phyloP scores from a whole-genome alignment of 2,113 vertebrate species.

The Hylia prasina region DNA sequence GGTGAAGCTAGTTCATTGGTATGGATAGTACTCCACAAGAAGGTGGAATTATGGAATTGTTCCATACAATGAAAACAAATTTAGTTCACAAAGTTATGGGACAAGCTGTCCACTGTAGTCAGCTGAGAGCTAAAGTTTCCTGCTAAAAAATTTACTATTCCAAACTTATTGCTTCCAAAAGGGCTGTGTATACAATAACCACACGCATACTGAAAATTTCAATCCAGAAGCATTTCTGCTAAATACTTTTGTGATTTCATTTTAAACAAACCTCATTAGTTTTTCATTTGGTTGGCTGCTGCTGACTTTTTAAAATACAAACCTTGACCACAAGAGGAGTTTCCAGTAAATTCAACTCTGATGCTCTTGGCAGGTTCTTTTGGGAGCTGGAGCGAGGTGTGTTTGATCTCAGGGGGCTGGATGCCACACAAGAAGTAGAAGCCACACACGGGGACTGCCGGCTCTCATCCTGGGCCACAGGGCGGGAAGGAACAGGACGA shows the following conservation, averaged over 20 bases:
- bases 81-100: background rate
- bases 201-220: background rate
- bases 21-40: background rate
- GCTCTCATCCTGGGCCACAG: constrained; percentile 25
- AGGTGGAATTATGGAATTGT: background rate
- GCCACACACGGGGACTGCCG: constrained; percentile 62
- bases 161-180: background rate
- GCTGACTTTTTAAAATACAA: background rate
- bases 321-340: constrained; percentile 93
- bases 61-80: background rate
- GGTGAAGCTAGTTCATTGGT: background rate
- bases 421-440: constrained; percentile 51
- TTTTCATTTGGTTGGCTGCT: background rate
- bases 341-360: constrained; percentile 85
- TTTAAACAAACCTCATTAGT: background rate
- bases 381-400: background rate
- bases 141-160: background rate
- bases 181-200: background rate
- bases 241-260: background rate
- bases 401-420: constrained; percentile 37
- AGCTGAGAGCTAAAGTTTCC: background rate
- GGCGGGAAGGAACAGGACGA: constrained; percentile 71
- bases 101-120: background rate
- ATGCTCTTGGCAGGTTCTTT: constrained; percentile 66
- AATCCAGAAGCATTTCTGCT: background rate